Percentiles rank a stretch among this genome's conserved stretches.
These are phyloP conservation scores for Myioborus melanocephalus DNA, from an alignment of 2,797 vertebrate genomes.

Conservation along the genomic window DNA sequence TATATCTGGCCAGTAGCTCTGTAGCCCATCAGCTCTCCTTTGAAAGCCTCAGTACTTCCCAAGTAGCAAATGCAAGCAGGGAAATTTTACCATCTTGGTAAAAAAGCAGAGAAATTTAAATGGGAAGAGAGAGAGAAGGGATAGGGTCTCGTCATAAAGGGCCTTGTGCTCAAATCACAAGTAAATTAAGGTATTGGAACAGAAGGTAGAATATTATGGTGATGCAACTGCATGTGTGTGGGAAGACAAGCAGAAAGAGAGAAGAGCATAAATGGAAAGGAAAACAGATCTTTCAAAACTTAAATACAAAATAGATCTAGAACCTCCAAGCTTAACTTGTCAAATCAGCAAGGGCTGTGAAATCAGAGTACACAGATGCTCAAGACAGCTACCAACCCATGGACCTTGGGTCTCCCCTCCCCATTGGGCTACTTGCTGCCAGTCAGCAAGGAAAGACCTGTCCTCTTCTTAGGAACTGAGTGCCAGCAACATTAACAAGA, in stretches of 20 bases:
- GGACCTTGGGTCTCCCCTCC: not conserved
- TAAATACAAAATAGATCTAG: not conserved
- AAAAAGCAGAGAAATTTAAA: not conserved
- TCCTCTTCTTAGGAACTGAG: not conserved
- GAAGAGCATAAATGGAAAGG: not conserved
- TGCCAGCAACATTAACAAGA: not conserved
- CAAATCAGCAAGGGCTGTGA: not conserved
- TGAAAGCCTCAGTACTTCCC: not conserved
- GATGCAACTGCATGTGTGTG: not conserved
- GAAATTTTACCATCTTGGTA: not conserved
- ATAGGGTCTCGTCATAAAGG: not conserved
- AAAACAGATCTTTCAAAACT: not conserved
- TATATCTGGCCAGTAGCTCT: not conserved
- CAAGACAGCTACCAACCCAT: not conserved
- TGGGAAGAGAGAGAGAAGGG: not conserved
- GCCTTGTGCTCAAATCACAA: not conserved
- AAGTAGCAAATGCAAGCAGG: not conserved
- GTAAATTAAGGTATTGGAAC: not conserved
- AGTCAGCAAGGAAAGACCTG: not conserved
- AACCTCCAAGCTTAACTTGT: not conserved
- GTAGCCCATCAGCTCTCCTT: not conserved
- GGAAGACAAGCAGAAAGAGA: conserved; percentile 6
- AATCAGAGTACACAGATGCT: not conserved
- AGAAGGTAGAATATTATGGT: not conserved
- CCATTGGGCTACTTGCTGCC: not conserved